Evolutionary conservation across 1,140 invertebrate species (phyloP), one percentile per base, ranked within the genome.

Genomic region (Papilio polyxenes): DNA sequence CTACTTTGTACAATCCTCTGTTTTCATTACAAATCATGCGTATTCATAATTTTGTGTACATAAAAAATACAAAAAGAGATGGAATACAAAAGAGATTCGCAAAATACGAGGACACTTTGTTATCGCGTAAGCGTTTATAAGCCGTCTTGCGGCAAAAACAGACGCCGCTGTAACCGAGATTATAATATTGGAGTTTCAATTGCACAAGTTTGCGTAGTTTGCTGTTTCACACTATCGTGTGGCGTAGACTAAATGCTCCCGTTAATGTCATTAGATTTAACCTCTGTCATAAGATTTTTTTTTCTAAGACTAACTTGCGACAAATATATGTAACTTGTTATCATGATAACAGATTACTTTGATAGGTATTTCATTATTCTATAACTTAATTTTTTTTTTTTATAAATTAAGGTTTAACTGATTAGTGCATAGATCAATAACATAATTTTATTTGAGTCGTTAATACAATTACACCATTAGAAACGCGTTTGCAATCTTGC

Each of bases 181-280:
- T 93, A 93, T 93, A 91, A 91, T 91, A 89, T 90, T 87, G 87
- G 90, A 92, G 91, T 93, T 92, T 91, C 90, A 92, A 92, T 92
- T 92, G 91, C 92, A 91, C 86, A 93, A 93, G 90, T 92, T 93
- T 88, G 89, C 89, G 89, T 87, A 90, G 91, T 92, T 92, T 91
- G 87, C 87, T 88, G 89, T 86, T 89, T 90, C 88, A 85, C 90
- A 91, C 92, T 89, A 92, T 92, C 89, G 85, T 82, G 83, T 85
- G 82, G 81, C 79, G 49, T 65, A 76, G 17, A 77, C 11, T 6
- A 69, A 48, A 49, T 74, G 65, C 48, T 83, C 79, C 62, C 75
- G 82, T 51, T 86, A 79, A 74, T 82, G 82, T 77, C n/a, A 51
- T 7, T 23, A 20, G 11, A 51, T 77, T 53, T 8, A 76, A 48